Evolutionary conservation across 2,113 vertebrate genomes (phyloP), one percentile per base, ranked within the genome.

Genomic region (Chaetorhynchus papuensis): DNA sequence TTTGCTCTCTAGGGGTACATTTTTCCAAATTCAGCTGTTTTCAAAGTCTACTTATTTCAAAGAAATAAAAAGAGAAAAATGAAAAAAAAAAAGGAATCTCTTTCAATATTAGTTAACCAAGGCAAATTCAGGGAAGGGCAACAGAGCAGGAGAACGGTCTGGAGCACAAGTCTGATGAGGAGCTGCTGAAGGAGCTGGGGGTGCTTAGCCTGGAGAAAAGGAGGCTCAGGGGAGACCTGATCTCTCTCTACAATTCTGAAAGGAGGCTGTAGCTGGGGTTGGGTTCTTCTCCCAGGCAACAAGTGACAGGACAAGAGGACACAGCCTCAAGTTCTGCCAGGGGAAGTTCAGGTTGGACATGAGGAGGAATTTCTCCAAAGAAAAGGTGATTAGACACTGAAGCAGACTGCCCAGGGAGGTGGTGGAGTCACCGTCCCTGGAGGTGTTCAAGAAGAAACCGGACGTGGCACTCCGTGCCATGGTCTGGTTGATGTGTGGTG

Each of bases 391-490:
- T 5, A 57, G 18, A 8, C 27, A 1, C 4, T 57, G 37, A 42
- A 50, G 13, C 5, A 6, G 31, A 11, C 77, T 59, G 33, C 23
- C 37, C 60, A 30, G 52, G 44, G 52, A 52, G 33, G 22, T 39
- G 86, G 4, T 52, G 19, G 22, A 17, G 33, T 52, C 68, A 14
- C 23, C 9, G 2, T 37, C 41, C 35, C 20, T 71, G 41, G 49
- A 31, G 28, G 9, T 31, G 35, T 16, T 49, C 11, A 4, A 4
- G 33, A 21, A 41, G 26, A 24, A 53, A 4, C 26, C 45, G 53
- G 13, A 8, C 1, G 0, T 41, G 53, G 61, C 60, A 26, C n/a
- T 22, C 16, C 5, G 11, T 24, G 53, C 15, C 3, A 1, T 17
- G 52, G 17, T 79, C 31, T 30, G 2, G 31, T 26, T 52, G 61